Evolutionary conservation across 2,113 vertebrate genomes (phyloP).

Genomic region (Boulengeromyrus knoepffleri): DNA sequence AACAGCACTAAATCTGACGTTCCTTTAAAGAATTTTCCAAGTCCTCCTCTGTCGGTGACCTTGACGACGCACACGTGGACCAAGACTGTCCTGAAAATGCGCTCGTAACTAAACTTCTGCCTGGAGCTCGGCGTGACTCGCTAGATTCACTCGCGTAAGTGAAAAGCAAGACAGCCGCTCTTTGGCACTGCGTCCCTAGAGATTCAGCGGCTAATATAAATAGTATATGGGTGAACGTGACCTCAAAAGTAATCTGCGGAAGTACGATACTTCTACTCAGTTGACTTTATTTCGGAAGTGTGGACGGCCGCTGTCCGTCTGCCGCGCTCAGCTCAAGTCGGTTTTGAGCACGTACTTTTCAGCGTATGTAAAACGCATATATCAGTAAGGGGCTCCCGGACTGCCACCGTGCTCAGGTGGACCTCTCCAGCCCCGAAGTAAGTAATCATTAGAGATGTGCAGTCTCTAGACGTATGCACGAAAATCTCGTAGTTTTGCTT

Average conservation of each 20-base stretch:
- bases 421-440: neutral
- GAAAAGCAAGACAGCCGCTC: neutral
- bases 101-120: neutral
- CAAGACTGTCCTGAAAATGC: neutral
- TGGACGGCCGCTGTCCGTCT: neutral
- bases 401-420: neutral
- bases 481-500: neutral
- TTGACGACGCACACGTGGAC: neutral
- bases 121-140: neutral
- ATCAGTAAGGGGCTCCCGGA: neutral
- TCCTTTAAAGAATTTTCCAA: neutral
- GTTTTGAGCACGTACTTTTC: neutral
- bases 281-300: neutral
- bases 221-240: constrained; percentile 6
- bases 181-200: neutral
- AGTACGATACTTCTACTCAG: neutral
- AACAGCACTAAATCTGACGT: neutral
- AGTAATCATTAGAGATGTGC: neutral
- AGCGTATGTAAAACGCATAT: neutral
- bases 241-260: constrained; percentile 4
- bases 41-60: neutral
- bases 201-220: neutral
- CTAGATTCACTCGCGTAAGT: neutral
- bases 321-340: neutral
- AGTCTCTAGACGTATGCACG: neutral